phyloP scores from a whole-genome alignment of 2,888 invertebrate genomes.

The Cistogaster globosa region DNA sequence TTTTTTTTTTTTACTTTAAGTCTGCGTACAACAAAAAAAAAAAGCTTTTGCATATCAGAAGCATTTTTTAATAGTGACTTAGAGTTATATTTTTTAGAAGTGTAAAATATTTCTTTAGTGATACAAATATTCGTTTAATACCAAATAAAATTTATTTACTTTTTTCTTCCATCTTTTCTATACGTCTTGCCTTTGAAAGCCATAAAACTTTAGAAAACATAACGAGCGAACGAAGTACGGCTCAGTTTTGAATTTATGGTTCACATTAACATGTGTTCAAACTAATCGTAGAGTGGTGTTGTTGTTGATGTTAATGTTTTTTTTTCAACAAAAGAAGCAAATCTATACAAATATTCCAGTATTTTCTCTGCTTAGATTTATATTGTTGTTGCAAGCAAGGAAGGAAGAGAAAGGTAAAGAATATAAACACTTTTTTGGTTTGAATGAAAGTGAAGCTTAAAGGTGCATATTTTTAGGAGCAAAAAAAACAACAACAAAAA shows the following conservation, averaged over 20 bases:
- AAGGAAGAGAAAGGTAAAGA: slow-evolving; percentile 2
- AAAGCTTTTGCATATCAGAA: too few relatives aligned
- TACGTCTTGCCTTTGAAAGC: slow-evolving; percentile 24
- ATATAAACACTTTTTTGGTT: neutral
- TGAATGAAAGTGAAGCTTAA: slow-evolving; percentile 62
- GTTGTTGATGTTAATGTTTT: slow-evolving; percentile 6
- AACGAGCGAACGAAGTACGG: slow-evolving; percentile 45
- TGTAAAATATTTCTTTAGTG: too few relatives aligned
- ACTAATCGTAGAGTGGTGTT: slow-evolving; percentile 67
- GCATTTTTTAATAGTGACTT: too few relatives aligned
- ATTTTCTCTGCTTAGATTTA: neutral
- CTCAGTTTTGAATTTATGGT: slow-evolving; percentile 69
- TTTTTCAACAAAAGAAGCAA: slow-evolving; percentile 21
- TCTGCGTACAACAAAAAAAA: too few relatives aligned
- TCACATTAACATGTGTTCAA: slow-evolving; percentile 68
- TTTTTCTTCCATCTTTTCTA: neutral
- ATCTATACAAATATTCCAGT: slow-evolving; percentile 1
- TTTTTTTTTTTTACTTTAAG: too few relatives aligned
- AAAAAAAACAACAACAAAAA: slow-evolving; percentile 33
- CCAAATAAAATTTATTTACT: neutral
- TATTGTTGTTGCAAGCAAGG: neutral
- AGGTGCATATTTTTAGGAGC: slow-evolving; percentile 67
- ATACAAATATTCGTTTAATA: slow-evolving; percentile 3
- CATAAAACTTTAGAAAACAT: slow-evolving; percentile 49
- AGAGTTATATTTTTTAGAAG: too few relatives aligned